Percentiles rank a stretch among this genome's conserved stretches.
Conservation (phyloP, 1,140 invertebrate genomes). For the Drosophila takahashii region DNA sequence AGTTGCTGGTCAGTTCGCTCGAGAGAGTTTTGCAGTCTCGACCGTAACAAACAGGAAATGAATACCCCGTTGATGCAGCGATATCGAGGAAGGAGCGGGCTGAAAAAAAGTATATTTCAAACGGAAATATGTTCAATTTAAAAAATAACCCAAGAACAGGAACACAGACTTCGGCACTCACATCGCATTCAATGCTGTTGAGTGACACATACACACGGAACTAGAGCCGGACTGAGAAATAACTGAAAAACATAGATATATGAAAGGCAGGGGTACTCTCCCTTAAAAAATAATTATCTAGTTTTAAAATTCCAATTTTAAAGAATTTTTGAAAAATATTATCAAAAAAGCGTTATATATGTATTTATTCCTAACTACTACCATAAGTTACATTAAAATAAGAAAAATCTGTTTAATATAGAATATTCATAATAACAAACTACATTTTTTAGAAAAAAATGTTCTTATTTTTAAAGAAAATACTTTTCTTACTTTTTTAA, state of each 20-base stretch:
- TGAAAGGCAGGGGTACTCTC: slow-evolving; percentile 18
- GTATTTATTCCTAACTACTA: background rate
- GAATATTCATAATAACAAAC: too few relatives aligned
- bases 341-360: background rate
- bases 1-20: slow-evolving; percentile 34
- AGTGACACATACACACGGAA: slow-evolving; percentile 47
- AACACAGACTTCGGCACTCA: slow-evolving; percentile 28
- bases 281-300: too few relatives aligned
- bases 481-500: too few relatives aligned
- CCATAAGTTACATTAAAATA: too few relatives aligned
- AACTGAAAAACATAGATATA: background rate
- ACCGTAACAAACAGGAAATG: slow-evolving; percentile 69
- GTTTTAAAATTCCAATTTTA: too few relatives aligned
- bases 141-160: slow-evolving; percentile 64
- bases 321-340: too few relatives aligned
- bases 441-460: too few relatives aligned
- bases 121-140: slow-evolving; percentile 77
- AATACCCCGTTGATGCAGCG: slow-evolving; percentile 51
- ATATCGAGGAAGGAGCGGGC: background rate
- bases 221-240: slow-evolving; percentile 10
- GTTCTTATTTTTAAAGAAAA: too few relatives aligned
- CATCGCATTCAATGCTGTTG: slow-evolving; percentile 41
- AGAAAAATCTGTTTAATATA: too few relatives aligned
- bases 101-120: slow-evolving; percentile 43
- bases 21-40: slow-evolving; percentile 22